phyloP scores from a whole-genome alignment of 2,888 invertebrate genomes.

The Sinodicranocentrus sp. region DNA sequence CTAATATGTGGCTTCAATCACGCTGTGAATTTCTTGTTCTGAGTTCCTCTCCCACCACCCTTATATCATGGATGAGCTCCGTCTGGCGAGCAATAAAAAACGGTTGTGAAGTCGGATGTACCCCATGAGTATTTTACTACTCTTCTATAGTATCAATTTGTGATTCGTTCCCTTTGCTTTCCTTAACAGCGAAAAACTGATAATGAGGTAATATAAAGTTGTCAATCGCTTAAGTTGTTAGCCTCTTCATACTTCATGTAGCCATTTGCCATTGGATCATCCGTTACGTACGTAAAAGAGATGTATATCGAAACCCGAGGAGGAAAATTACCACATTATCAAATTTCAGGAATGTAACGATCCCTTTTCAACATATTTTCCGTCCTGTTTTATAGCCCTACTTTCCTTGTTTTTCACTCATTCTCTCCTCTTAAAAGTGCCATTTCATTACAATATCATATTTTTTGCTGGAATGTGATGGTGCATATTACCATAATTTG shows the following conservation, averaged over 20 bases:
- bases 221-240: slow-evolving; percentile 1
- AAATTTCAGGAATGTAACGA: too few relatives aligned
- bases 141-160: not conserved
- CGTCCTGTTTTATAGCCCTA: slow-evolving; percentile 4
- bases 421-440: too few relatives aligned
- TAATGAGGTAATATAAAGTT: slow-evolving; percentile 9
- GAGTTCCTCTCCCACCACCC: not conserved
- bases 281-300: too few relatives aligned
- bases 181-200: not conserved
- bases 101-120: not conserved
- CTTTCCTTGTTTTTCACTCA: slow-evolving; percentile 5
- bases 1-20: not conserved
- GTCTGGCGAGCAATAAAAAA: not conserved
- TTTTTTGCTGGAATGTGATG: too few relatives aligned
- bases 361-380: too few relatives aligned
- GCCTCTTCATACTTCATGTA: too few relatives aligned
- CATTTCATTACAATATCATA: too few relatives aligned
- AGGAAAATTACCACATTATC: too few relatives aligned
- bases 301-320: too few relatives aligned
- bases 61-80: not conserved
- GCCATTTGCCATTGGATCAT: too few relatives aligned
- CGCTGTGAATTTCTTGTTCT: slow-evolving; percentile 38
- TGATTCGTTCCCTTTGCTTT: not conserved
- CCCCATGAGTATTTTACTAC: not conserved
- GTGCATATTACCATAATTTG: too few relatives aligned